Conservation (phyloP, 2,888 invertebrate species). For the Caenorhabditis sp. region DNA sequence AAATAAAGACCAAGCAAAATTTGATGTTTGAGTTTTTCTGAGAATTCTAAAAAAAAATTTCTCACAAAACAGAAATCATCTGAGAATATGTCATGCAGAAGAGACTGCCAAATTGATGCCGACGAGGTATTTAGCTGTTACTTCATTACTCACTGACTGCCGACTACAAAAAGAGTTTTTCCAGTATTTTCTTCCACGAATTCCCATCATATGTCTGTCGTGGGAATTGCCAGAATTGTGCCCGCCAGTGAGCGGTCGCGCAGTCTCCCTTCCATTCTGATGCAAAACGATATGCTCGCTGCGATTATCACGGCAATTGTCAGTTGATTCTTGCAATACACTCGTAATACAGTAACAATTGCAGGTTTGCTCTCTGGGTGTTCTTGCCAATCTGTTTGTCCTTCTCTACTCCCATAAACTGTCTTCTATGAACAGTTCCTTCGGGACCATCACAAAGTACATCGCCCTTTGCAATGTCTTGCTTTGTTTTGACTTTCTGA, state of each 20-base stretch:
- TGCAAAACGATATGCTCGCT: neutral
- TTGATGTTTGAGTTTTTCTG: too few species aligned
- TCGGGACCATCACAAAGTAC: slow-evolving; percentile 38
- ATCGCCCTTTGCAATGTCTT: slow-evolving; percentile 16
- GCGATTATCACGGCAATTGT: neutral
- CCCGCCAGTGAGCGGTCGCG: neutral
- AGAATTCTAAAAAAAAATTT: too few species aligned
- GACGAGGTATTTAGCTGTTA: too few species aligned
- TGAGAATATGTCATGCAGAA: too few species aligned
- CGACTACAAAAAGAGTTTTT: neutral
- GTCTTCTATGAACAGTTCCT: slow-evolving; percentile 37
- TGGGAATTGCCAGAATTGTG: neutral
- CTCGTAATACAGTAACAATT: neutral
- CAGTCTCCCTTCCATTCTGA: neutral
- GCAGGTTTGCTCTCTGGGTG: slow-evolving; percentile 4
- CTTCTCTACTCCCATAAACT: slow-evolving; percentile 7
- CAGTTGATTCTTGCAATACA: neutral
- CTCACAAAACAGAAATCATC: too few species aligned
- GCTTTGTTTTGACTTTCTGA: slow-evolving; percentile 21
- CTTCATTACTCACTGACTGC: neutral
- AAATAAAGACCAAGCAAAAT: too few species aligned
- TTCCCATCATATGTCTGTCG: neutral
- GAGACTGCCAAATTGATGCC: too few species aligned
- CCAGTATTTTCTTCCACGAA: neutral
- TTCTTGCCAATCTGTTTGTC: slow-evolving; percentile 10